Conservation (phyloP, 23 tunicate genomes). For the Phallusia fumigata region DNA sequence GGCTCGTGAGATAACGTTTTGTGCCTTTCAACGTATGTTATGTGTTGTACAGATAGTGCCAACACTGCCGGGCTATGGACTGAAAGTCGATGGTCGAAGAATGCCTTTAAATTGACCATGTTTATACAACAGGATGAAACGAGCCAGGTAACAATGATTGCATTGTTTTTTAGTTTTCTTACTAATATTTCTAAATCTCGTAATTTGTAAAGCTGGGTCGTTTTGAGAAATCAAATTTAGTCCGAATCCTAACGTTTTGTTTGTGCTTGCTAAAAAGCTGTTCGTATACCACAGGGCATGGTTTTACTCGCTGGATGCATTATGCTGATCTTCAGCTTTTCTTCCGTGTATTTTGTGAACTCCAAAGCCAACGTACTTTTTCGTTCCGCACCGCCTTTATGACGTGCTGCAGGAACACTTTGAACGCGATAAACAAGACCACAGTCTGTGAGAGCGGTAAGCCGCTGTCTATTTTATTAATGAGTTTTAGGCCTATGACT, state of each 20-base stretch:
- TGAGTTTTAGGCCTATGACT: no score
- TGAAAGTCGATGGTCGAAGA: conserved; percentile 70
- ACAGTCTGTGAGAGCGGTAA: no score
- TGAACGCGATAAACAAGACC: neutral
- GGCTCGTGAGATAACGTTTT: no score
- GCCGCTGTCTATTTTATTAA: no score
- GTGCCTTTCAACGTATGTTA: neutral
- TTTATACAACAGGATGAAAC: conserved; percentile 57
- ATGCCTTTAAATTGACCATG: conserved; percentile 46
- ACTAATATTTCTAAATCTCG: no score
- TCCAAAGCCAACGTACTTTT: neutral
- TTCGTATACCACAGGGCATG: conserved; percentile 32
- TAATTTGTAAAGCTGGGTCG: no score
- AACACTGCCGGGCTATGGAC: conserved; percentile 50
- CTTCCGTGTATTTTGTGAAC: conserved; percentile 29
- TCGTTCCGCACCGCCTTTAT: neutral
- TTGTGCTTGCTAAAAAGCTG: no score
- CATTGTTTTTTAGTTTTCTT: no score
- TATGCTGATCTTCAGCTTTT: conserved; percentile 27
- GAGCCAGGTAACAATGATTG: conserved; percentile 27
- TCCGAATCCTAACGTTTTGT: no score
- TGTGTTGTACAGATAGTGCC: neutral
- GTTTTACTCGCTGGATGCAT: conserved; percentile 57
- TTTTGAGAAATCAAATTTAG: no score
- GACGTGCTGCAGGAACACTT: neutral